Conservation (phyloP, 2,888 invertebrate species). For the Zaprionus obscuricornis region DNA sequence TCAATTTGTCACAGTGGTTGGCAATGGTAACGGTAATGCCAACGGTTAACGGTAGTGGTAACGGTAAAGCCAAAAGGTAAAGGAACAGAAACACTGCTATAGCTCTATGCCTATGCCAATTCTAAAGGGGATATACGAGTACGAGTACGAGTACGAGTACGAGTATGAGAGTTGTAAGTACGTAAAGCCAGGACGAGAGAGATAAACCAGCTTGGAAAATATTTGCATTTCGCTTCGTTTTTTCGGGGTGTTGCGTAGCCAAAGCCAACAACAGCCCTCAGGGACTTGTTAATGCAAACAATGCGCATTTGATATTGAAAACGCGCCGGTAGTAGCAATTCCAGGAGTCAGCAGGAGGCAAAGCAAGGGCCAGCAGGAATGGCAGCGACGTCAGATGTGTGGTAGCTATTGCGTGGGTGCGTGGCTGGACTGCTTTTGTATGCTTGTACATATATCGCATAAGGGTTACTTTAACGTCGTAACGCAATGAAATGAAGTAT, state of each 20-base stretch:
- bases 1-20: slow-evolving; percentile 80
- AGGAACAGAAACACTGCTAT: too few relatives aligned
- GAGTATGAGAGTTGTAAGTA: slow-evolving; percentile 1
- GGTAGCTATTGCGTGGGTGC: slow-evolving; percentile 13
- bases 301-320: slow-evolving; percentile 72
- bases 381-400: background rate
- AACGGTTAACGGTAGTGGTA: slow-evolving; percentile 5
- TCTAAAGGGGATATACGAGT: slow-evolving; percentile 15
- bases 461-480: slow-evolving; percentile 54
- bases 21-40: slow-evolving; percentile 21
- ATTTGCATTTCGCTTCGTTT: slow-evolving; percentile 65
- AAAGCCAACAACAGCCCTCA: slow-evolving; percentile 53
- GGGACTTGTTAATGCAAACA: slow-evolving; percentile 81
- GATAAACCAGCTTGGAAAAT: slow-evolving; percentile 57
- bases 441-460: slow-evolving; percentile 17
- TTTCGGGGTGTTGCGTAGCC: slow-evolving; percentile 42
- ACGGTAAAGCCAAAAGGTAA: slow-evolving; percentile 20
- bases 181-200: too few relatives aligned
- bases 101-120: background rate
- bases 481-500: too few relatives aligned
- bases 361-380: background rate
- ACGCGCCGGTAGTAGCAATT: slow-evolving; percentile 18
- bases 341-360: background rate
- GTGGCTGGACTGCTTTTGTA: too few relatives aligned
- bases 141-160: background rate